phyloP scores from a whole-genome alignment of 2,113 vertebrate genomes.

The Plectropomus leopardus region DNA sequence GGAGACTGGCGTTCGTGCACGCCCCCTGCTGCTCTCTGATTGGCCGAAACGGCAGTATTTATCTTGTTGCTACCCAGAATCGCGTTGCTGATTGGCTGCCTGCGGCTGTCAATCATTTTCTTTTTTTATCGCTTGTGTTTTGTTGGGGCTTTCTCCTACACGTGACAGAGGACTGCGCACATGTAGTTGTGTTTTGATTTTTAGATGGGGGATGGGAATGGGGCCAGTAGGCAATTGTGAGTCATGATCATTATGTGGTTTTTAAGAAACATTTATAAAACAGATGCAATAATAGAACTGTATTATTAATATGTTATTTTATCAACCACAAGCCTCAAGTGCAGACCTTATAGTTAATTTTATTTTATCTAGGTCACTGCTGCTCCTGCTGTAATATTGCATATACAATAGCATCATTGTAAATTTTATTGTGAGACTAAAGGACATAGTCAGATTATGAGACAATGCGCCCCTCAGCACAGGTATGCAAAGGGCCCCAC shows the following conservation, averaged over 20 bases:
- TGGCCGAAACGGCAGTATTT: conserved; percentile 69
- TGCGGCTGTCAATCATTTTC: conserved; percentile 53
- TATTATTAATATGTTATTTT: not conserved
- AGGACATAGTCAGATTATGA: too few relatives aligned
- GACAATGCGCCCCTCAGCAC: too few relatives aligned
- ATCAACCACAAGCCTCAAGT: not conserved
- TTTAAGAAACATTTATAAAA: not conserved
- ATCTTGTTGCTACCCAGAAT: conserved; percentile 79
- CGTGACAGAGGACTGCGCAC: conserved; percentile 82
- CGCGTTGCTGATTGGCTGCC: conserved; percentile 72
- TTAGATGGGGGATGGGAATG: conserved; percentile 48
- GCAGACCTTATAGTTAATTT: not conserved
- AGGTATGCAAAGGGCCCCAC: too few relatives aligned
- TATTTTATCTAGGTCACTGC: conserved; percentile 15
- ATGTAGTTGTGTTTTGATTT: conserved; percentile 85
- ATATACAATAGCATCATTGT: not conserved
- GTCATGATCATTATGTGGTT: not conserved
- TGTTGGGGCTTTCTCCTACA: conserved; percentile 73
- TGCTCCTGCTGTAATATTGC: not conserved
- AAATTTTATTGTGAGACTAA: not conserved
- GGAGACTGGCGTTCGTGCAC: conserved; percentile 13
- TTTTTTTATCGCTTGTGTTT: conserved; percentile 59
- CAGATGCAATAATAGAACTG: not conserved
- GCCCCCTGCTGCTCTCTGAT: conserved; percentile 68
- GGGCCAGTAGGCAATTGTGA: not conserved